These are phyloP conservation scores for Brachymystax lenok DNA, from an alignment of 2,797 vertebrate genomes.

Conservation along the genomic window DNA sequence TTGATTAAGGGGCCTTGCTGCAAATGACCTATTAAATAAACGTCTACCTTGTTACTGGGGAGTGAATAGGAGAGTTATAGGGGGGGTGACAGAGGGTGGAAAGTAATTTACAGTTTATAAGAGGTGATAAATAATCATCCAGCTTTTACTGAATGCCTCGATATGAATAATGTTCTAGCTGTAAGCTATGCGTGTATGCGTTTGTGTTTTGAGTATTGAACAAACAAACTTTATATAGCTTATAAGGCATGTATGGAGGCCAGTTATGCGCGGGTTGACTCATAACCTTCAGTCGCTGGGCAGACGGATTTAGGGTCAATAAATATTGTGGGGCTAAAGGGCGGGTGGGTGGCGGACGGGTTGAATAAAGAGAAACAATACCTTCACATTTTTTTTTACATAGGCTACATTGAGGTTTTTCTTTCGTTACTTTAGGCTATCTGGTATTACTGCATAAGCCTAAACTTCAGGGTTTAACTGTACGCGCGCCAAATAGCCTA, in stretches of 20 bases:
- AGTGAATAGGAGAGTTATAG: conserved; percentile 29
- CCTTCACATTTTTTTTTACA: too few relatives aligned
- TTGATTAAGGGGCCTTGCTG: conserved; percentile 36
- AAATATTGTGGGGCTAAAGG: too few relatives aligned
- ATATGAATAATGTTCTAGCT: conserved; percentile 5
- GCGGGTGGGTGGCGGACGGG: too few relatives aligned
- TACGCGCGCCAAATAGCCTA: too few relatives aligned
- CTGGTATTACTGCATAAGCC: too few relatives aligned
- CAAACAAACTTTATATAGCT: neutral
- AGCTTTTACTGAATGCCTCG: neutral
- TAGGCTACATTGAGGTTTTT: too few relatives aligned
- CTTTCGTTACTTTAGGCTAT: too few relatives aligned
- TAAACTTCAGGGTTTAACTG: too few relatives aligned
- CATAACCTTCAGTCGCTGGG: too few relatives aligned
- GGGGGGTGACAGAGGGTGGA: conserved; percentile 21
- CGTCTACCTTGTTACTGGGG: conserved; percentile 24
- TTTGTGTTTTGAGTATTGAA: neutral
- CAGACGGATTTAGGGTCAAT: too few relatives aligned
- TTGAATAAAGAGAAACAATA: too few relatives aligned
- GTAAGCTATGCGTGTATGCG: neutral
- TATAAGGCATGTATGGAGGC: neutral
- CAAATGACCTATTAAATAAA: conserved; percentile 46
- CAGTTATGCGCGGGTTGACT: neutral
- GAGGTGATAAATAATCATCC: conserved; percentile 15
- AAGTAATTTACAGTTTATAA: conserved; percentile 32